A percentile compares a stretch with the other conserved stretches of the same genome.
Conservation (phyloP, 2,797 vertebrate genomes). For the Pipistrellus kuhlii region DNA sequence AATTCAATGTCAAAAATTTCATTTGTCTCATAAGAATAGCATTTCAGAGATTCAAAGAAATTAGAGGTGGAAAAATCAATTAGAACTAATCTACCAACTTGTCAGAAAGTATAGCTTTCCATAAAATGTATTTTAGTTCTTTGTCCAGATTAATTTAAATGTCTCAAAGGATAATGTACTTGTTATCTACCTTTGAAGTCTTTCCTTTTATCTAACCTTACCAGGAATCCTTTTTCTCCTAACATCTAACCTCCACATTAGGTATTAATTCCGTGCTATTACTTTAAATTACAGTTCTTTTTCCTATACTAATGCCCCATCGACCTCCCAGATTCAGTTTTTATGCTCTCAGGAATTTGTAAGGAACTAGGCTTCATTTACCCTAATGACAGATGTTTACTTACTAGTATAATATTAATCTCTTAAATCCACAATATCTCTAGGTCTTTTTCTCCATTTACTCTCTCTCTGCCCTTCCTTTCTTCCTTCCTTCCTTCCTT, state of each 20-base stretch:
- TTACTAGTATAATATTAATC: not conserved
- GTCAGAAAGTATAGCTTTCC: conserved; percentile 69
- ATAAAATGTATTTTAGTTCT: conserved; percentile 72
- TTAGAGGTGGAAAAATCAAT: conserved; percentile 80
- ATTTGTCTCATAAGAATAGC: conserved; percentile 77
- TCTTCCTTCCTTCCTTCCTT: not conserved
- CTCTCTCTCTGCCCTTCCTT: not conserved
- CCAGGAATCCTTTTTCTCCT: conserved; percentile 16
- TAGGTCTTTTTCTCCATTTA: not conserved
- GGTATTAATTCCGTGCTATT: conserved; percentile 52
- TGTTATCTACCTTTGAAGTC: conserved; percentile 61
- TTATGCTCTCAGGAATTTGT: conserved; percentile 18
- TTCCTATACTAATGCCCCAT: not conserved
- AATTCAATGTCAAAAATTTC: conserved; percentile 67
- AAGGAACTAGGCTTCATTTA: conserved; percentile 47
- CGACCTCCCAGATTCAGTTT: not conserved
- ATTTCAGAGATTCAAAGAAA: conserved; percentile 71
- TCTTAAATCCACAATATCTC: not conserved
- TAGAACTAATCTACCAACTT: conserved; percentile 73
- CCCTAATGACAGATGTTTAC: not conserved
- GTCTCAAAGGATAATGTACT: conserved; percentile 37
- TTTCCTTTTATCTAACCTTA: conserved; percentile 67
- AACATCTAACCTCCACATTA: conserved; percentile 46
- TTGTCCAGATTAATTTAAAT: conserved; percentile 74
- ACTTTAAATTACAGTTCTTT: conserved; percentile 54